These are phyloP conservation scores for Melieria omissa DNA, from an alignment of 2,888 invertebrate genomes.

Conservation along the genomic window DNA sequence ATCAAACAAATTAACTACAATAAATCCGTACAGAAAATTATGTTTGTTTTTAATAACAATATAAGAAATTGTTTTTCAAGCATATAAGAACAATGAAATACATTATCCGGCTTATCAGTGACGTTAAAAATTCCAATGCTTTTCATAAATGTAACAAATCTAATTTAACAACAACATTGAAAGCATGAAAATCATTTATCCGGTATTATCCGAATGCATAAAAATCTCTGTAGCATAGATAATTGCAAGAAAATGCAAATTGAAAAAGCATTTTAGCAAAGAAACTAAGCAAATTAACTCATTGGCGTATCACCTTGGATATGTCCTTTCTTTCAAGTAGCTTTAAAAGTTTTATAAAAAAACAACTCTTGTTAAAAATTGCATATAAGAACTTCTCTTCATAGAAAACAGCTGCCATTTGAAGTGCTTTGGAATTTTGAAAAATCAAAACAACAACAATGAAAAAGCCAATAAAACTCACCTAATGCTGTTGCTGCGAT, in stretches of 20 bases:
- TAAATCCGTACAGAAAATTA: no score
- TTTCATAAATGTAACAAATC: no score
- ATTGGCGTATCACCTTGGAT: slow-evolving; percentile 76
- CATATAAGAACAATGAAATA: neutral
- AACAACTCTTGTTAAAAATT: slow-evolving; percentile 21
- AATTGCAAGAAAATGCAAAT: neutral
- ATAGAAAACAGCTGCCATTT: neutral
- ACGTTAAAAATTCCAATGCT: no score
- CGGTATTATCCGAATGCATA: no score
- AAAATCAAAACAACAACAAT: neutral
- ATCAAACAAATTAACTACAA: no score
- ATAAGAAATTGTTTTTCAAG: no score
- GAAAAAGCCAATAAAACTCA: slow-evolving; percentile 63
- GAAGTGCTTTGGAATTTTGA: neutral
- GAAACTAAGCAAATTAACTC: neutral
- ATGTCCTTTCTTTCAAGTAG: slow-evolving; percentile 93
- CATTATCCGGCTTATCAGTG: neutral
- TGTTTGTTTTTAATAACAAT: no score
- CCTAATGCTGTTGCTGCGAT: slow-evolving; percentile 94
- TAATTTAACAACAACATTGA: no score
- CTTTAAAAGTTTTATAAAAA: slow-evolving; percentile 65
- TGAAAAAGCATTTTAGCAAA: neutral
- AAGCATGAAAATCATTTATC: no score
- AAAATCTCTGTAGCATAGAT: neutral
- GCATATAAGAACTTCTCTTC: slow-evolving; percentile 28